These are phyloP conservation scores for Drosophila mimetica DNA, from an alignment of 2,888 invertebrate species.

Conservation along the genomic window DNA sequence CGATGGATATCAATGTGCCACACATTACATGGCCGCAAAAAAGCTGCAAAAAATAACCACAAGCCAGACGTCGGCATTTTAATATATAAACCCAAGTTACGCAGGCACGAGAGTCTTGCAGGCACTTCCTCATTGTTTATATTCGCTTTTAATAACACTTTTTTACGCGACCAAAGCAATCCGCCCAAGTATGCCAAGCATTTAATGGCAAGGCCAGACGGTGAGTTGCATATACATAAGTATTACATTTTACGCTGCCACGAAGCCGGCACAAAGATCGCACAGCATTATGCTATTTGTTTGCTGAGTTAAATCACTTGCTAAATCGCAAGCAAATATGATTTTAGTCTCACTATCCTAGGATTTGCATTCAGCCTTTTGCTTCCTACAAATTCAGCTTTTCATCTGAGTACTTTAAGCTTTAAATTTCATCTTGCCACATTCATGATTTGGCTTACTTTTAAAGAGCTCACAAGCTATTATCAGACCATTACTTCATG, in stretches of 20 bases:
- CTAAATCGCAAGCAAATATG: slow-evolving; percentile 5
- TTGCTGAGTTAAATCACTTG: slow-evolving; percentile 4
- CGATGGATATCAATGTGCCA: slow-evolving; percentile 53
- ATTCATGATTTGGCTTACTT: background rate
- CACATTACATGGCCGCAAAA: slow-evolving; percentile 36
- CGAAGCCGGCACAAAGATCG: background rate
- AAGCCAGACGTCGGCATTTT: slow-evolving; percentile 63
- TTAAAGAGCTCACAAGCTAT: background rate
- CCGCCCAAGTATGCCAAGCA: slow-evolving; percentile 50
- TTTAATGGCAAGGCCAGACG: slow-evolving; percentile 58
- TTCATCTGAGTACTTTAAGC: background rate
- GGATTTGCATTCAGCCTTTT: background rate
- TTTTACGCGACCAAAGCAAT: slow-evolving; percentile 50
- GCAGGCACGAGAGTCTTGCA: slow-evolving; percentile 17
- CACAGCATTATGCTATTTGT: slow-evolving; percentile 16
- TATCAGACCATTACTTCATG: background rate
- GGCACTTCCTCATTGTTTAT: slow-evolving; percentile 53
- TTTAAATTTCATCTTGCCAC: background rate
- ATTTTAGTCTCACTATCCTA: background rate
- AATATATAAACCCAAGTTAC: slow-evolving; percentile 57
- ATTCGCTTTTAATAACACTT: slow-evolving; percentile 72
- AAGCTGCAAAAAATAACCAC: slow-evolving; percentile 24
- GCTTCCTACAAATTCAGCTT: background rate
- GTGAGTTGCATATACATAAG: slow-evolving; percentile 9
- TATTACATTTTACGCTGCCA: slow-evolving; percentile 2